These are phyloP conservation scores for Ceyx erithaca DNA, from an alignment of 2,797 vertebrate species.

Conservation along the genomic window DNA sequence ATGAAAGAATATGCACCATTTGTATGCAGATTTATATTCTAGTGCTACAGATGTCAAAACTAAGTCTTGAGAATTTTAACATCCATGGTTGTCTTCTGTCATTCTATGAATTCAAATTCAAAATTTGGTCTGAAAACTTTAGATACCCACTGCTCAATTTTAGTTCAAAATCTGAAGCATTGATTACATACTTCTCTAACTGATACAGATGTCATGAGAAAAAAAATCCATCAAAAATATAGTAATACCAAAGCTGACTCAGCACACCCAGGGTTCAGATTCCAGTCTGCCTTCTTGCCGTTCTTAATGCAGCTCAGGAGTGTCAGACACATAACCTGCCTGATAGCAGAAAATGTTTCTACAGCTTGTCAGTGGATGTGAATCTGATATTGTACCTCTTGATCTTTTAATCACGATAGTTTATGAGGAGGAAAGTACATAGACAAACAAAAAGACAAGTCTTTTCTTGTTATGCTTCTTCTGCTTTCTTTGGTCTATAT, in stretches of 20 bases:
- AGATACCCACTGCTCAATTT: not conserved
- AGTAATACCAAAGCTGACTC: not conserved
- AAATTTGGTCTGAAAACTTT: not conserved
- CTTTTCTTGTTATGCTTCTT: not conserved
- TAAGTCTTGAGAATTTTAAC: not conserved
- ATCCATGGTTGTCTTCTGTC: not conserved
- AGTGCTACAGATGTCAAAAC: not conserved
- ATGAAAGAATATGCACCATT: not conserved
- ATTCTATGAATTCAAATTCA: not conserved
- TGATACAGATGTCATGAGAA: not conserved
- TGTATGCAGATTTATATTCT: not conserved
- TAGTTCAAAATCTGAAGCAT: not conserved
- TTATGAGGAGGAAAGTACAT: not conserved
- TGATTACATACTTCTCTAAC: not conserved
- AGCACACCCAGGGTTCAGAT: not conserved
- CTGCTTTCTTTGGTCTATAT: not conserved
- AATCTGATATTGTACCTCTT: not conserved
- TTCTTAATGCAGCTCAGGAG: not conserved
- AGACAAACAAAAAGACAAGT: not conserved
- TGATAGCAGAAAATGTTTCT: not conserved
- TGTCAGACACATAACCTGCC: not conserved
- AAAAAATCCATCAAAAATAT: not conserved
- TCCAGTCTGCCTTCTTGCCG: not conserved
- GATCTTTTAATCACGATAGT: not conserved
- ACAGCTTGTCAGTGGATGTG: not conserved